Evolutionary conservation across 2,888 invertebrate genomes (phyloP), one percentile per base, ranked within the genome.

Genomic region (Drosophila falleni): DNA sequence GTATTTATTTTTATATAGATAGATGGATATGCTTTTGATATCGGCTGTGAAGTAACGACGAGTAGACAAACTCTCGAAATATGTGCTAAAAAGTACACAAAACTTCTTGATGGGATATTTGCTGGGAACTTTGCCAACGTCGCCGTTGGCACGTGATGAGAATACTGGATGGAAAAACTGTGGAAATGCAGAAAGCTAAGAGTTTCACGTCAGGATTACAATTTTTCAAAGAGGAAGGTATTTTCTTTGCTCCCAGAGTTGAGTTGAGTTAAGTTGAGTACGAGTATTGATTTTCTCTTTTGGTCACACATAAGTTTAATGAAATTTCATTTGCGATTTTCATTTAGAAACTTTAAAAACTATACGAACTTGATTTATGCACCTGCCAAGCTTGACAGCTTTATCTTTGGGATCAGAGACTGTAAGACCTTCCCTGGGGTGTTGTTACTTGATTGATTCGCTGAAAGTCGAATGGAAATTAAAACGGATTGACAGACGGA

Each of bases 391-490:
- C 23, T 51, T 70, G 83, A 74, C 83, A 68, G 76, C 67, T 79
- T 85, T 84, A 87, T 87, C 83, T 79, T 64, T 49, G 71, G 61
- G 61, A 84, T 84, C 83, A 70, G 82, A 73, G 79, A 85, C 85
- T 87, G 76, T 76, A 59, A 74, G 78, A 72, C 83, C 83, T 87
- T 78, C 76, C 54, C 75, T 59, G 61, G 61, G 46, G 59, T 29
- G 50, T 54, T 33, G 50, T 56, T 55, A 47, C 61, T 62, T 76
- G 79, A 80, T 86, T 80, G 81, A 79, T 85, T 74, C 81, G 71
- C 74, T 77, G 81, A 80, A 80, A 80, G 78, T 78, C 87, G 66
- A 72, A 80, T 82, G 80, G 85, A 83, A 86, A 86, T 86, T 78
- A 74, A 74, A 68, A 74, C 66, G 60, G 63, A 76, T 60, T 62